These are phyloP conservation scores for Apteryx mantelli DNA, from an alignment of 2,113 vertebrate genomes.

Conservation along the genomic window DNA sequence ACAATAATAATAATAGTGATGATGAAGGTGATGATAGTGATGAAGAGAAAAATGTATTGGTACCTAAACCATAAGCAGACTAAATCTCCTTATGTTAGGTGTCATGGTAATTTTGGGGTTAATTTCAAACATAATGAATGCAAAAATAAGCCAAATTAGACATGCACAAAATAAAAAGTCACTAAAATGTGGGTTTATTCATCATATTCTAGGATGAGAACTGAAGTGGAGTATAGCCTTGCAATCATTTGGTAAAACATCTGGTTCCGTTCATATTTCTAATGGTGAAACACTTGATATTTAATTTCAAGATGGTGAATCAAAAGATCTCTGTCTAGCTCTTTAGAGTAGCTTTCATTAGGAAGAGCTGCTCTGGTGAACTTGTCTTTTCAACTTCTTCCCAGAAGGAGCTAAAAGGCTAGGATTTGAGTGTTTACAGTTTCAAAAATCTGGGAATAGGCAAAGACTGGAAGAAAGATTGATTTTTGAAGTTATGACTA, in stretches of 20 bases:
- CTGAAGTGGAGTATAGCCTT: not conserved
- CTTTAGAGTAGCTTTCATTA: not conserved
- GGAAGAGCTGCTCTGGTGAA: not conserved
- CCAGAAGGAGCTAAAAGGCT: not conserved
- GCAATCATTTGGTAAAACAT: not conserved
- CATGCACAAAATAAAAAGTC: not conserved
- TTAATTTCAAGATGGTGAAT: not conserved
- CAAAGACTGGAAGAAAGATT: not conserved
- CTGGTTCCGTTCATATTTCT: not conserved
- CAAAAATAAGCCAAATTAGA: not conserved
- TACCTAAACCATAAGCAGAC: not conserved
- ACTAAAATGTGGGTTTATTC: not conserved
- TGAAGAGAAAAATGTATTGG: not conserved
- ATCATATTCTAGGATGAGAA: not conserved
- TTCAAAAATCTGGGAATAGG: not conserved
- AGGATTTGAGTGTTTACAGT: not conserved
- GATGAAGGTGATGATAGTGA: accelerated
- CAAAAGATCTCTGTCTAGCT: not conserved
- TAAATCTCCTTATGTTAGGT: not conserved
- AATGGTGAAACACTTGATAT: not conserved
- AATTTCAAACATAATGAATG: not conserved
- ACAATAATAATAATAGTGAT: not conserved
- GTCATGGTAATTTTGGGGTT: not conserved
- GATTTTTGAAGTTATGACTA: not conserved
- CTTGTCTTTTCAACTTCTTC: not conserved